Evolutionary conservation across 2,113 vertebrate genomes (phyloP), one percentile per base, ranked within the genome.

Genomic region (Girardinichthys multiradiatus): DNA sequence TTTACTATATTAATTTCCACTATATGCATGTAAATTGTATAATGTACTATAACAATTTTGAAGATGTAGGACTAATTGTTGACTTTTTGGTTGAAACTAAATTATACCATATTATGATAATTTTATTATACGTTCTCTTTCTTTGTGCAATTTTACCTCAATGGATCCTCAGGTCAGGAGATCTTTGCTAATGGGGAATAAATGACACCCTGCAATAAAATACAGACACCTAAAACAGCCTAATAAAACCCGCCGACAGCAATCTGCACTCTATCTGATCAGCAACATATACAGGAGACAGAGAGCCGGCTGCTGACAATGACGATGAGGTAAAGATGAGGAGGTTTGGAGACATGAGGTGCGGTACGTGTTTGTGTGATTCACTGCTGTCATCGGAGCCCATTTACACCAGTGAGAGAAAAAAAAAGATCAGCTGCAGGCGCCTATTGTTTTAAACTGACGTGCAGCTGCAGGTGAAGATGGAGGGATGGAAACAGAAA

Each of bases 311-410:
- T 58, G 71, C 69, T 81, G 87, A 69, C 29, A 42, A 37, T 54
- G 77, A 85, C 45, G 35, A 54, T 8, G 48, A 21, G 48, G 24
- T 54, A 24, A 70, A 68, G 73, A 74, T 11, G 29, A 45, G 30
- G 79, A 39, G 57, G 68, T 66, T 72, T 33, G 76, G 31, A 19
- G 45, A 77, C 60, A 57, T 17, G 60, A 70, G 61, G 70, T 10
- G 35, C 35, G 35, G 6, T 21, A n/a, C 24, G 84, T 68, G 89
- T 70, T 39, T 33, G 75, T 72, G 82, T 87, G 79, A 81, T 35
- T 90, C 81, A 72, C 79, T 60, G 64, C 88, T 90, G 86, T 93
- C 90, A 93, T 90, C 90, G 86, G 58, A 64, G 77, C 70, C 80
- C 74, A 76, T 90, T 89, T 87, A 66, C 35, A 70, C 33, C 31